Evolutionary conservation across 2,113 vertebrate species (phyloP).

Genomic region (Callipepla squamata): DNA sequence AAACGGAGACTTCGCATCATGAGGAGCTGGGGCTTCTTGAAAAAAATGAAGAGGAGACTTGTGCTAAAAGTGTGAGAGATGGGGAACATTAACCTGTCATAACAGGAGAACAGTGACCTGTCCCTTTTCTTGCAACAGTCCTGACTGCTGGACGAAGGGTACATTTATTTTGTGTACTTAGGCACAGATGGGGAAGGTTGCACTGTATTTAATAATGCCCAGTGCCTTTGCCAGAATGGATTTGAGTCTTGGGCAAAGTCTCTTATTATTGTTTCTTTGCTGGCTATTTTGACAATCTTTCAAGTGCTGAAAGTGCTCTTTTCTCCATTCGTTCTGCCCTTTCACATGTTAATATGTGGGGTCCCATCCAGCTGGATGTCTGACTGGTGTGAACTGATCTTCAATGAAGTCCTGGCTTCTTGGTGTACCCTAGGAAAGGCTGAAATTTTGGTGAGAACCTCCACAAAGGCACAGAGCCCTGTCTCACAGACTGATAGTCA

Average conservation of each 20-base stretch:
- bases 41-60: background rate
- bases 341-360: rapidly evolving
- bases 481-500: background rate
- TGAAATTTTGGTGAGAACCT: background rate
- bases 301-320: background rate
- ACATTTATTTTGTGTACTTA: background rate
- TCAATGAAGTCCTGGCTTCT: background rate
- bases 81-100: background rate
- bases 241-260: background rate
- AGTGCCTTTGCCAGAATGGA: background rate
- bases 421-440: background rate
- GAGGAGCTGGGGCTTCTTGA: background rate
- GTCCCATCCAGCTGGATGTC: background rate
- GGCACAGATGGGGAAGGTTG: background rate
- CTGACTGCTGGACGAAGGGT: background rate
- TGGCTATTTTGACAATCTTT: background rate
- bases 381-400: background rate
- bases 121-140: background rate
- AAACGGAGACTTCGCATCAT: background rate
- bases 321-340: background rate
- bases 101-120: background rate
- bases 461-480: background rate
- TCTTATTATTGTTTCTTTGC: background rate
- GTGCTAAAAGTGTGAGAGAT: background rate
- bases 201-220: background rate